Base-by-base conservation (phyloP, 2,888 invertebrate species). In the Pandemis corylana region DNA sequence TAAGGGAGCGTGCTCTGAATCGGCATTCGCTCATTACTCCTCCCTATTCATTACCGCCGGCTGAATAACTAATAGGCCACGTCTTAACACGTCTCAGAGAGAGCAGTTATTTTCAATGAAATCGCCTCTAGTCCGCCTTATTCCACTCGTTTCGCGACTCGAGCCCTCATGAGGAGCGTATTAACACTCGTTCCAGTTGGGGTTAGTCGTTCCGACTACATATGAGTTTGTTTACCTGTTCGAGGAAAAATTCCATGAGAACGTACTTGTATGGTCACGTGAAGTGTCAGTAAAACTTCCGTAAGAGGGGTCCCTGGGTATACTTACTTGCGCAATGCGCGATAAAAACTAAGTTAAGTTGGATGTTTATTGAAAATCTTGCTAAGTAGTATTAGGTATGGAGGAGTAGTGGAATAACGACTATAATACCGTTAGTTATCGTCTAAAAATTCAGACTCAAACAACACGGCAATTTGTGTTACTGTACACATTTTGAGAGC, bases 1-100 rank as follows among this genome's bases (percentile, higher is more conserved):
- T 90, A 88, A 86, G 85, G 87, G 83, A 83, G 89, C 92, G 93
- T 92, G 92, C 88, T 86, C 85, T 77, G 93, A 92, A 92, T 93
- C 87, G 88, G 86, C 86, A 89, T 89, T 88, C 84, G 86, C 88
- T 92, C 90, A 92, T 92, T 93, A 91, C 88, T 83, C 85, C 89
- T 81, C 91, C 90, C 90, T 89, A 87, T 91, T 92, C 90, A 91
- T 93, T 92, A 92, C 85, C 83, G 84, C 81, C 84, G 83, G 83
- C 87, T 89, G 90, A 91, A 90, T 92, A 90, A 91, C 89, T 90
- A 90, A 92, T 90, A 89, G 87, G 85, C 82, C 84, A 83, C 87
- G 87, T 84, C 86, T 86, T 86, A 88, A 84, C 88, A 84, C 86
- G 87, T 85, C 84, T 86, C 81, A 80, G 81, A 80, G 81, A 82